Conservation (phyloP, 2,888 invertebrate species). For the Cheilosia soror region DNA sequence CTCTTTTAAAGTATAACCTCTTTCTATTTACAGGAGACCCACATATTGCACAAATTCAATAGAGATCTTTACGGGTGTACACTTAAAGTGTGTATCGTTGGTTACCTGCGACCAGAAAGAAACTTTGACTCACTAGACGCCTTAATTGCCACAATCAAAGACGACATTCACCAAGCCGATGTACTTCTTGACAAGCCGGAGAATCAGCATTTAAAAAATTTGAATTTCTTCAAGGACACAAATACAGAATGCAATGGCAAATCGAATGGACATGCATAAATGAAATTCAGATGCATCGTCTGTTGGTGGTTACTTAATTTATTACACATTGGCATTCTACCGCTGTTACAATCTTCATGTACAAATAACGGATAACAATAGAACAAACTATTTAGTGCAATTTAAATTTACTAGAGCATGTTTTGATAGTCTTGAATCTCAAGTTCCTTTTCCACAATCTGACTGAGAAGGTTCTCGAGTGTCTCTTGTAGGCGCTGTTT, state of each 20-base stretch:
- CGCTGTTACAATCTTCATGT: conserved; percentile 21
- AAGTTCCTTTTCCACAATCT: conserved; percentile 91
- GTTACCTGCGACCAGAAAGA: conserved; percentile 93
- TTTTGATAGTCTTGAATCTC: conserved; percentile 84
- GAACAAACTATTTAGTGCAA: conserved; percentile 50
- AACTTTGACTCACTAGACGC: conserved; percentile 91
- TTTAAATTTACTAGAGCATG: conserved; percentile 78
- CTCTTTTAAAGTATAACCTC: background rate
- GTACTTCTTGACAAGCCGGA: conserved; percentile 86
- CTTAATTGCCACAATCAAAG: conserved; percentile 90
- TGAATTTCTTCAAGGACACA: conserved; percentile 84
- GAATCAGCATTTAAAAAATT: conserved; percentile 84
- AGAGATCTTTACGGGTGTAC: conserved; percentile 93
- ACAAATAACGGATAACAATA: conserved; percentile 35
- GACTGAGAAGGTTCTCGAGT: conserved; percentile 90
- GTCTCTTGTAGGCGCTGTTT: conserved; percentile 93
- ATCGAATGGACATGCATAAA: conserved; percentile 27
- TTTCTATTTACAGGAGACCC: conserved; percentile 90
- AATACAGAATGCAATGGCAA: background rate
- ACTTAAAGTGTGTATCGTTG: conserved; percentile 91
- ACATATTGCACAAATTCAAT: conserved; percentile 92
- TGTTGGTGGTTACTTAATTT: conserved; percentile 66
- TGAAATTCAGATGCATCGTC: conserved; percentile 24
- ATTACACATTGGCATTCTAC: conserved; percentile 45
- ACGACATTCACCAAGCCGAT: conserved; percentile 90